Conservation (phyloP, 1,140 invertebrate species). For the Drosophila arawakana region DNA sequence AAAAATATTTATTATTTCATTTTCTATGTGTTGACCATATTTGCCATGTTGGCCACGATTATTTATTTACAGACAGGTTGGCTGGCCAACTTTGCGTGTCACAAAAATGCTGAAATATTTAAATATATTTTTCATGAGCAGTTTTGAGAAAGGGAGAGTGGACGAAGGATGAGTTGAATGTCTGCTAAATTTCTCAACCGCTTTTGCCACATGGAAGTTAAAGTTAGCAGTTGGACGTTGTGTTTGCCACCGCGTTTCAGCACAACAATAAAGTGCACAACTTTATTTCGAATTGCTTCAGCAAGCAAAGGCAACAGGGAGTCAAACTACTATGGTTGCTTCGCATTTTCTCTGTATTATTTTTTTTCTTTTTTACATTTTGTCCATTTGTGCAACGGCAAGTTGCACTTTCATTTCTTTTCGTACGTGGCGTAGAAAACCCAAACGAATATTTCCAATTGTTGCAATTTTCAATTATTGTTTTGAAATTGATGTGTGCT, state of each 20-base stretch:
- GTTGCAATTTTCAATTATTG: constrained; percentile 70
- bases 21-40: constrained; percentile 47
- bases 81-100: constrained; percentile 53
- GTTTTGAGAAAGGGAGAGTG: not conserved
- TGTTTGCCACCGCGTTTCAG: not conserved
- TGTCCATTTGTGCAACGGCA: constrained; percentile 1
- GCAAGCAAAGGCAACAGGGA: constrained; percentile 38
- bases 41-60: constrained; percentile 32
- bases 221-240: constrained; percentile 4
- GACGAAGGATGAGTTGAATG: not conserved
- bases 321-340: constrained; percentile 31
- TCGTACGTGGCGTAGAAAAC: constrained; percentile 43
- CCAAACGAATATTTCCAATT: constrained; percentile 56
- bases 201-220: constrained; percentile 17
- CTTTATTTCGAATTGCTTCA: constrained; percentile 25
- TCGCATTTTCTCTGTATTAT: constrained; percentile 30
- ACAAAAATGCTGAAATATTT: constrained; percentile 46
- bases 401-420: constrained; percentile 43
- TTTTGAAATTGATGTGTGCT: constrained; percentile 69
- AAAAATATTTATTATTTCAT: constrained; percentile 43
- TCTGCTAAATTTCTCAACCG: not conserved
- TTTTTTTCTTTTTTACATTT: constrained; percentile 20
- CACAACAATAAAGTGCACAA: constrained; percentile 46
- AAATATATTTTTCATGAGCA: constrained; percentile 29
- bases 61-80: constrained; percentile 45